Percentiles rank a stretch among this genome's conserved stretches.
phyloP scores from a whole-genome alignment of 2,797 vertebrate genomes.

The Paedocypris micromegethes region DNA sequence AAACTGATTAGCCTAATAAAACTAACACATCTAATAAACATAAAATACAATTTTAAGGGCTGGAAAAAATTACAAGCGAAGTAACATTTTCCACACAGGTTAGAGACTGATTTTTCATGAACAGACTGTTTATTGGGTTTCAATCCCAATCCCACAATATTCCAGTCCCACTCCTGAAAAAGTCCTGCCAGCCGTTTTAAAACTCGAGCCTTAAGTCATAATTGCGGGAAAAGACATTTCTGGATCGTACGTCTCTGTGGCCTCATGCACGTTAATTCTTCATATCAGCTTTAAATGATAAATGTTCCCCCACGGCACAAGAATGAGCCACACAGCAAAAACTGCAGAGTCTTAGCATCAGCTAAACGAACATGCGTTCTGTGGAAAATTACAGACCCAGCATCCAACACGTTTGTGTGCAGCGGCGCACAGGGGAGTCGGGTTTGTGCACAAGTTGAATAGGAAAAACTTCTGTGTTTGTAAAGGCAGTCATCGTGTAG shows the following conservation, averaged over 20 bases:
- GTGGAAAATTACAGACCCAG: conserved; percentile 27
- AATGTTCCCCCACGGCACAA: conserved; percentile 41
- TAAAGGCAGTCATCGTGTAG: too few species aligned
- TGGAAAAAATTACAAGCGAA: too few species aligned
- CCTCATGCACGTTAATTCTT: conserved; percentile 43
- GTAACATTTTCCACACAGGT: too few species aligned
- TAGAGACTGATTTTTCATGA: too few species aligned
- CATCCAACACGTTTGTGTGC: conserved; percentile 29
- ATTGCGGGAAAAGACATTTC: conserved; percentile 41
- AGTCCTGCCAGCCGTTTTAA: background rate
- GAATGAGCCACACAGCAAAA: conserved; percentile 32
- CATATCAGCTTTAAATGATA: conserved; percentile 57
- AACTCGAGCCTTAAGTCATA: background rate
- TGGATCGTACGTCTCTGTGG: conserved; percentile 37
- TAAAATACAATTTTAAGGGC: too few species aligned
- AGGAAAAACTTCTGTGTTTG: background rate
- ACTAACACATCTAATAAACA: background rate
- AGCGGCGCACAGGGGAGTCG: background rate
- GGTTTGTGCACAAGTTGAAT: background rate
- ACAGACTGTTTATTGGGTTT: too few species aligned
- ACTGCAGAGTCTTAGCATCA: conserved; percentile 36
- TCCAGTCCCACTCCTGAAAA: background rate
- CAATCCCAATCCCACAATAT: too few species aligned
- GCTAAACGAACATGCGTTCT: conserved; percentile 27
- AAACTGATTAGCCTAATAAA: conserved; percentile 9